Evolutionary conservation across 1,140 invertebrate genomes (phyloP).

Genomic region (Microplitis demolitor): DNA sequence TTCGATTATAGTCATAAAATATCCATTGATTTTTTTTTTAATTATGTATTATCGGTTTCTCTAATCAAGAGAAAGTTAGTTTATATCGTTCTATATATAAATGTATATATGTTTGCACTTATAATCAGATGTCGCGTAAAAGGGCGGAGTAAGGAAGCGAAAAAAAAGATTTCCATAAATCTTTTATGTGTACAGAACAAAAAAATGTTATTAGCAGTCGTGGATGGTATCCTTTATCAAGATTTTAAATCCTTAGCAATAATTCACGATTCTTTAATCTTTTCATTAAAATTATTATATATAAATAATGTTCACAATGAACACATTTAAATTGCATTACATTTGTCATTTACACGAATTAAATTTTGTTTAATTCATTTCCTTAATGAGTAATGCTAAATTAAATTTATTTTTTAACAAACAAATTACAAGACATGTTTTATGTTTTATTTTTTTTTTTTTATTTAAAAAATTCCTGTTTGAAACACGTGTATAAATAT

Average conservation of each 20-base stretch:
- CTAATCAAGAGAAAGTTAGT: conserved; percentile 47
- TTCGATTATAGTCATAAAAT: conserved; percentile 28
- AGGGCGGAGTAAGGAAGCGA: conserved; percentile 9
- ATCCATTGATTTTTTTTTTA: conserved; percentile 41
- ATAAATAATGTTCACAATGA: neutral
- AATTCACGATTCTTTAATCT: neutral
- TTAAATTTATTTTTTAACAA: neutral
- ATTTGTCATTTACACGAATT: neutral
- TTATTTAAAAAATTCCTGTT: neutral
- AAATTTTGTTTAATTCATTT: neutral
- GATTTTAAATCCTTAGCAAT: neutral
- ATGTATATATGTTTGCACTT: conserved; percentile 35
- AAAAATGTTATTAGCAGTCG: conserved; percentile 4
- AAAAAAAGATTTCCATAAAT: neutral
- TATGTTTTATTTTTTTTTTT: conserved; percentile 8
- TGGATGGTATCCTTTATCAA: neutral
- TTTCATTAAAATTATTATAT: conserved; percentile 8
- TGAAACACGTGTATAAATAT: conserved; percentile 1
- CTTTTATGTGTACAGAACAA: conserved; percentile 22
- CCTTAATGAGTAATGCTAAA: neutral
- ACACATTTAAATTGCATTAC: neutral
- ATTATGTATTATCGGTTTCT: conserved; percentile 39
- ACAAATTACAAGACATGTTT: neutral
- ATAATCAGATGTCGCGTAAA: conserved; percentile 22
- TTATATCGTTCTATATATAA: conserved; percentile 47